Evolutionary conservation across 2,797 vertebrate species (phyloP), one percentile per base, ranked within the genome.

Genomic region (Sebastes diploproa): DNA sequence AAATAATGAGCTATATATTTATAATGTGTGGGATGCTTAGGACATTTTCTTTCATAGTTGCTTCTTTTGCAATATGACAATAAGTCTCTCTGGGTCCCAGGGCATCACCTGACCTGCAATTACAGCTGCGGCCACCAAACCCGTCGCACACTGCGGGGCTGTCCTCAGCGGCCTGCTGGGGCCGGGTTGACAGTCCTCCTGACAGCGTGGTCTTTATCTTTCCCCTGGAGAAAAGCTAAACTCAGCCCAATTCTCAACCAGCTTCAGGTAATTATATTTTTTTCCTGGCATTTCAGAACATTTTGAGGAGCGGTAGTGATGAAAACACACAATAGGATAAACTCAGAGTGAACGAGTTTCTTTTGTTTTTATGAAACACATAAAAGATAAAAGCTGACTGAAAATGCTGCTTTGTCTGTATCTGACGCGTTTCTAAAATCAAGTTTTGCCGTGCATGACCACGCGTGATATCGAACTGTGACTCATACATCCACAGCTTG

Each of bases 121-220:
- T 63, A 64, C 30, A 36, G 14, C 32, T 13, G 6, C 55, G 7
- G 10, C 27, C 8, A 20, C 27, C 34, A 42, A n/a, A 69, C 25
- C 25, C 0, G 2, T 23, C 0, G 25, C 18, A 11, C 58, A 18
- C 3, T 12, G 7, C 42, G 16, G 32, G 7, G 12, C 20, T 58
- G 70, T 58, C 55, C 55, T 58, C 18, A 10, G 59, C 2, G 5
- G 25, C n/a, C 54, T 29, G 7, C 14, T 10, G 42, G 42, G 64
- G n/a, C 38, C 5, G 3, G 46, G 52, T 30, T 72, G 72, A 77
- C 67, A 18, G 54, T n/a, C 13, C 34, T 56, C 9, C 46, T 81
- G 63, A 83, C 66, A 81, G 30, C 54, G 25, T 50, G 30, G 63
- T 79, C 71, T 59, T 75, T 72, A 71, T 50, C 60, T 72, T 8